These are phyloP conservation scores for Schizotus pectinicornis DNA, from an alignment of 2,888 invertebrate genomes.

Conservation along the genomic window DNA sequence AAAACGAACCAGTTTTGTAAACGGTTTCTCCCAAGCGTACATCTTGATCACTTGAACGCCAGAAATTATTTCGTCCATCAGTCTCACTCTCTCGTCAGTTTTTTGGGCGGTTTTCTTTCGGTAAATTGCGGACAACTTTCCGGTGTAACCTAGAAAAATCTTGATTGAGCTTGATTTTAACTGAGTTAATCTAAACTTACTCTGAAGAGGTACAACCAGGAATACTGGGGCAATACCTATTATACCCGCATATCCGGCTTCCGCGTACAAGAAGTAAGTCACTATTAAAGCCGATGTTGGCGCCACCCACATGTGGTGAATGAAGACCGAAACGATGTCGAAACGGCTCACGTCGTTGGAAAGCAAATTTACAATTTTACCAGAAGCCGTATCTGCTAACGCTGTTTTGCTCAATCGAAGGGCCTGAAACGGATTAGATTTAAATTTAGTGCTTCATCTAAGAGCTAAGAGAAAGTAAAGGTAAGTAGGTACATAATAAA, in stretches of 20 bases:
- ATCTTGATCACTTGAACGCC: constrained; percentile 89
- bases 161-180: neutral
- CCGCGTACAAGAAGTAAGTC: constrained; percentile 77
- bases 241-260: constrained; percentile 75
- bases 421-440: constrained; percentile 60
- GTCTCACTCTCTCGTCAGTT: constrained; percentile 88
- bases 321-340: constrained; percentile 81
- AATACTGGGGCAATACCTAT: constrained; percentile 81
- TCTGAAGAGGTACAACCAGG: constrained; percentile 83
- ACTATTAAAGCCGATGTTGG: constrained; percentile 73
- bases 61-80: constrained; percentile 94
- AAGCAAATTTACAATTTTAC: constrained; percentile 90
- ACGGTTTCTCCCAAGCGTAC: constrained; percentile 78
- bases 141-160: constrained; percentile 64
- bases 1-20: constrained; percentile 66
- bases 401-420: constrained; percentile 74
- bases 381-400: constrained; percentile 77
- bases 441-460: neutral
- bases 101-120: constrained; percentile 81
- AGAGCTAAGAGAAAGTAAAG: neutral
- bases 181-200: constrained; percentile 56
- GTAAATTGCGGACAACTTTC: constrained; percentile 67
- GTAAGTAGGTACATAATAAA: neutral
- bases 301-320: constrained; percentile 88
- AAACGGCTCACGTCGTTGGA: constrained; percentile 94